These are phyloP conservation scores for Hycleus cichorii DNA, from an alignment of 1,140 invertebrate genomes.

Conservation along the genomic window DNA sequence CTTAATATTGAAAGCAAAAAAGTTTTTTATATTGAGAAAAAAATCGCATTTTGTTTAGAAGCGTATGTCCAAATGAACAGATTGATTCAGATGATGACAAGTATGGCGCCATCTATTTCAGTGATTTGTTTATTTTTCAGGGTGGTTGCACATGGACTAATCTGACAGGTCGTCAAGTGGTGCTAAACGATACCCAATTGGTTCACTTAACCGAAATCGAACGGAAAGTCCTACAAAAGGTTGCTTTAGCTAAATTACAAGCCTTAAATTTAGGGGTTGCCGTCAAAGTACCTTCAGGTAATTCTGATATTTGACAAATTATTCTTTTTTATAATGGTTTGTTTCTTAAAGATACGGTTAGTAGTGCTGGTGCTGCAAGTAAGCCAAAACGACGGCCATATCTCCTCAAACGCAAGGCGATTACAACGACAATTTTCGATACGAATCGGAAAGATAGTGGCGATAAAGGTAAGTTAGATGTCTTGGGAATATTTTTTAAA, in stretches of 20 bases:
- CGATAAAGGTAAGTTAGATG: slow-evolving; percentile 51
- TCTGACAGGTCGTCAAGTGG: slow-evolving; percentile 64
- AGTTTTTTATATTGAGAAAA: too few relatives aligned
- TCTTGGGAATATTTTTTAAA: neutral
- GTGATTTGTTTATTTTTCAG: slow-evolving; percentile 45
- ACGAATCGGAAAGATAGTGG: slow-evolving; percentile 55
- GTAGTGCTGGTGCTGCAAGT: slow-evolving; percentile 40
- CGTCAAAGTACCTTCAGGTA: slow-evolving; percentile 57
- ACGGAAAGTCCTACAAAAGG: slow-evolving; percentile 68
- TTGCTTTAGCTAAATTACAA: slow-evolving; percentile 79
- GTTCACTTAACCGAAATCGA: slow-evolving; percentile 74
- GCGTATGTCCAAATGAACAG: too few relatives aligned
- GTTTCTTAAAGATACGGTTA: neutral
- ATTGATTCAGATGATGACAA: too few relatives aligned
- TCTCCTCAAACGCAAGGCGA: slow-evolving; percentile 71
- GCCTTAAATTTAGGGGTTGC: slow-evolving; percentile 76
- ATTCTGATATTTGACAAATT: slow-evolving; percentile 1
- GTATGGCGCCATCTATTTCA: too few relatives aligned
- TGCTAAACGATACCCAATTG: slow-evolving; percentile 61
- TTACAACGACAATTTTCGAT: slow-evolving; percentile 79
- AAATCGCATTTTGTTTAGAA: too few relatives aligned
- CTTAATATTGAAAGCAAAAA: too few relatives aligned
- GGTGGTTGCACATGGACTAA: slow-evolving; percentile 78
- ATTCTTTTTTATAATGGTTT: neutral
- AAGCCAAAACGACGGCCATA: slow-evolving; percentile 70